Conservation (phyloP, 2,797 vertebrate genomes). For the Anableps anableps region DNA sequence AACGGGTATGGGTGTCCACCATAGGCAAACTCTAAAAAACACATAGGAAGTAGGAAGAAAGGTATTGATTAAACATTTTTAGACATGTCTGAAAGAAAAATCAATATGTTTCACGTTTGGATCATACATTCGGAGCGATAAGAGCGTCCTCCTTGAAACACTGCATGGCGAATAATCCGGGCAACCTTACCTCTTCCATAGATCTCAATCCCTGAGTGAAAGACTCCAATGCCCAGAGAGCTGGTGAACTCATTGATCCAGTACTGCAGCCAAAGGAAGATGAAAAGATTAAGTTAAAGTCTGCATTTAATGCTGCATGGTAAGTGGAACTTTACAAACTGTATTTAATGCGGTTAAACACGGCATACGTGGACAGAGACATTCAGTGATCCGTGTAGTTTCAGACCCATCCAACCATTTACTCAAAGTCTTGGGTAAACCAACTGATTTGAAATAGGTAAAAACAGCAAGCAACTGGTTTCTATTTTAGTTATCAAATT, state of each 20-base stretch:
- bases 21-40: constrained; percentile 96
- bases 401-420: neutral
- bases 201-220: constrained; percentile 98
- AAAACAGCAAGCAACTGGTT: too few species aligned
- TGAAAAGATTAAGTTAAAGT: neutral
- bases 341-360: neutral
- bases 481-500: too few species aligned
- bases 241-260: constrained; percentile 99
- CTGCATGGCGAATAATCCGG: constrained; percentile 7
- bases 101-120: neutral
- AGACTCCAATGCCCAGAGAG: constrained; percentile 97
- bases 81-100: neutral
- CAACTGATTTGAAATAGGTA: neutral
- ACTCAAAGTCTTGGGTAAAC: neutral
- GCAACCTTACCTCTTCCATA: constrained; percentile 93
- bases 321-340: neutral
- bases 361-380: neutral
- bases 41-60: constrained; percentile 10
- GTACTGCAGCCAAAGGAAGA: constrained; percentile 81
- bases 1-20: constrained; percentile 98
- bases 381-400: neutral
- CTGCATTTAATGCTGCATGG: neutral
- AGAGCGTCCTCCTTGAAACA: constrained; percentile 2
- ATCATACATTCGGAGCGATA: neutral
- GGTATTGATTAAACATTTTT: neutral